Evolutionary conservation across 1,140 invertebrate genomes (phyloP).

Genomic region (Conus betulinus): DNA sequence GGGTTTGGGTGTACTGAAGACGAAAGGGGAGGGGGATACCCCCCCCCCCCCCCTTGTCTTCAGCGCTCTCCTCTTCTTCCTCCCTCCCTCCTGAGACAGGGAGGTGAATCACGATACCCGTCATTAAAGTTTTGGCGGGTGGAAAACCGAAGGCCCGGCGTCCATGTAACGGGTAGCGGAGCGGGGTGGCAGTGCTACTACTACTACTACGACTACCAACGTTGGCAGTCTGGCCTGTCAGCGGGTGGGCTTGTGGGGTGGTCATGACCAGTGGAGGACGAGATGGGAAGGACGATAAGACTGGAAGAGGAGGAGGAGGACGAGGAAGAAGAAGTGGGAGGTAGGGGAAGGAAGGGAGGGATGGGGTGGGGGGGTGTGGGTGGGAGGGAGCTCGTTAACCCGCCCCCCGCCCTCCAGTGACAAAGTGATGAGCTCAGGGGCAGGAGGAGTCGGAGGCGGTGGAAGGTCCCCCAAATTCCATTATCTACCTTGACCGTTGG

Average conservation of each 20-base stretch:
- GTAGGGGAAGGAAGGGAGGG: not conserved
- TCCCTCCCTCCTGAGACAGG: not conserved
- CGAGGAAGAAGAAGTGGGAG: too few species aligned
- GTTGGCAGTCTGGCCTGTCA: not conserved
- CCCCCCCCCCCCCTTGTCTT: not conserved
- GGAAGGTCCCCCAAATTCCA: not conserved
- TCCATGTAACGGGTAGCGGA: constrained; percentile 31
- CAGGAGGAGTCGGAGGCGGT: not conserved
- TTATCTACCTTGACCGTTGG: not conserved
- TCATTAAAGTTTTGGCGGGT: constrained; percentile 17
- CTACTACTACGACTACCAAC: not conserved
- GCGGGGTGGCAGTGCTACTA: not conserved
- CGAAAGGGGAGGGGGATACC: too few species aligned
- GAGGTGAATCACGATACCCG: constrained; percentile 21
- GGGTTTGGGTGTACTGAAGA: too few species aligned
- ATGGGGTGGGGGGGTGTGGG: not conserved
- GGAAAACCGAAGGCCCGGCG: constrained; percentile 7
- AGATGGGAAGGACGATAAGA: not conserved
- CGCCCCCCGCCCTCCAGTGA: not conserved
- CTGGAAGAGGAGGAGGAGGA: not conserved
- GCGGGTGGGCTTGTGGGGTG: not conserved
- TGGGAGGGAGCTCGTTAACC: constrained; percentile 1
- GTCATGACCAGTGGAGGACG: not conserved
- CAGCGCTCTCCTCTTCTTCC: not conserved
- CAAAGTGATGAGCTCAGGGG: constrained; percentile 19